These are phyloP conservation scores for Pachyseris speciosa DNA, from an alignment of 64 coral and sea anemone species.

Conservation along the genomic window DNA sequence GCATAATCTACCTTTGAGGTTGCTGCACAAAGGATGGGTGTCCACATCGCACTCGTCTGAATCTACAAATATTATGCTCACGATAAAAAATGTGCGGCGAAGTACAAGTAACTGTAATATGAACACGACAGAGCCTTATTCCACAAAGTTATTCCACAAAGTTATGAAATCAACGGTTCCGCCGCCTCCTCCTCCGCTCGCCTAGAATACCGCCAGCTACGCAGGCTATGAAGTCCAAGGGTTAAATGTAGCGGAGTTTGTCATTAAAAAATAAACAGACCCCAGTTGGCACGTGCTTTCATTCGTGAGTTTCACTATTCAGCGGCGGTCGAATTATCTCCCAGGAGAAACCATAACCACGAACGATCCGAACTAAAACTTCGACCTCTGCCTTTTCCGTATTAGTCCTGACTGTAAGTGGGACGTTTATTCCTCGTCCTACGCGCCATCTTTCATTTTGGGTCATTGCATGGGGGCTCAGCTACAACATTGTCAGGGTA, in stretches of 20 bases:
- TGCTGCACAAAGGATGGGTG: too few relatives aligned
- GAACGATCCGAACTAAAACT: constrained; percentile 6
- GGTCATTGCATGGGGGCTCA: background rate
- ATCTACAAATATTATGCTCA: too few relatives aligned
- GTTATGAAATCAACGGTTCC: too few relatives aligned
- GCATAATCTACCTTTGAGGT: too few relatives aligned
- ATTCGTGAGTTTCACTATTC: background rate
- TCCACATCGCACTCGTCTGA: too few relatives aligned
- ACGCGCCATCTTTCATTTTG: too few relatives aligned
- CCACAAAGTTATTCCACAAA: too few relatives aligned
- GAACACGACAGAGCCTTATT: too few relatives aligned
- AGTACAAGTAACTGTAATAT: too few relatives aligned
- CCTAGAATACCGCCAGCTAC: too few relatives aligned
- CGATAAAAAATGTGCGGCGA: too few relatives aligned
- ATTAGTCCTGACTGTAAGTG: background rate
- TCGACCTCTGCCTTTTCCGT: background rate
- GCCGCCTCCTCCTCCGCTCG: too few relatives aligned
- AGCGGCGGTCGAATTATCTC: background rate
- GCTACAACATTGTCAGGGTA: background rate
- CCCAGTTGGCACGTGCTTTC: background rate
- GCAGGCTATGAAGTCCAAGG: background rate
- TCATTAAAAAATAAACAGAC: background rate
- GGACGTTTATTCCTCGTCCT: background rate
- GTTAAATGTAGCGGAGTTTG: background rate
- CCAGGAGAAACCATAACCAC: background rate